Evolutionary conservation across 1,140 invertebrate species (phyloP).

Genomic region (Kradibia gibbosae): DNA sequence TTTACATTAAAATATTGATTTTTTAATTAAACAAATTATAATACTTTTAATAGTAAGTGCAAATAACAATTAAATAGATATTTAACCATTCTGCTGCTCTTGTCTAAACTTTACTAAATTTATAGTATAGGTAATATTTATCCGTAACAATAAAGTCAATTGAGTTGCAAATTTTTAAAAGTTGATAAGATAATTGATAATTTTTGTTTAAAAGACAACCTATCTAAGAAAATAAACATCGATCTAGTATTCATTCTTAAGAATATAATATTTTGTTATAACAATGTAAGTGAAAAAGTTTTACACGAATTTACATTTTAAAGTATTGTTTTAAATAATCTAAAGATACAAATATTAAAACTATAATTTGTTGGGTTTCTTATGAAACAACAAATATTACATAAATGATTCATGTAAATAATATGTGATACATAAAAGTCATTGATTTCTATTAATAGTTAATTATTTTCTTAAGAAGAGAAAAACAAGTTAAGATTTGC

Average conservation of each 20-base stretch:
- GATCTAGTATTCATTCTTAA: constrained; percentile 19
- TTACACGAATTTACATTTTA: not conserved
- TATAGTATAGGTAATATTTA: constrained; percentile 8
- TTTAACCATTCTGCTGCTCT: constrained; percentile 3
- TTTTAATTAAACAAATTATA: not conserved
- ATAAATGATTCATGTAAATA: not conserved
- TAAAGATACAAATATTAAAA: not conserved
- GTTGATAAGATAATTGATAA: constrained; percentile 47
- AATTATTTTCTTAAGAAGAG: not conserved
- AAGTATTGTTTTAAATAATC: not conserved
- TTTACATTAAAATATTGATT: constrained; percentile 5
- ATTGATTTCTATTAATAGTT: not conserved
- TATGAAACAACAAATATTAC: not conserved
- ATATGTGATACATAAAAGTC: not conserved
- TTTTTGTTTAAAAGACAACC: not conserved
- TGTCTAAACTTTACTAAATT: not conserved
- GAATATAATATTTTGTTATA: too few species aligned
- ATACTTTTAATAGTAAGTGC: not conserved
- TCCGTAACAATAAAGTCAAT: constrained; percentile 45
- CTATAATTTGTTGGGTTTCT: not conserved
- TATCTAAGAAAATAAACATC: constrained; percentile 4
- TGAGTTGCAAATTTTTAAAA: constrained; percentile 39
- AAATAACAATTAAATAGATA: not conserved
- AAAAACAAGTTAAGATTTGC: not conserved
- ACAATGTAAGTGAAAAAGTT: not conserved